phyloP scores from a whole-genome alignment of 1,140 invertebrate genomes.

The Heliconius nattereri region DNA sequence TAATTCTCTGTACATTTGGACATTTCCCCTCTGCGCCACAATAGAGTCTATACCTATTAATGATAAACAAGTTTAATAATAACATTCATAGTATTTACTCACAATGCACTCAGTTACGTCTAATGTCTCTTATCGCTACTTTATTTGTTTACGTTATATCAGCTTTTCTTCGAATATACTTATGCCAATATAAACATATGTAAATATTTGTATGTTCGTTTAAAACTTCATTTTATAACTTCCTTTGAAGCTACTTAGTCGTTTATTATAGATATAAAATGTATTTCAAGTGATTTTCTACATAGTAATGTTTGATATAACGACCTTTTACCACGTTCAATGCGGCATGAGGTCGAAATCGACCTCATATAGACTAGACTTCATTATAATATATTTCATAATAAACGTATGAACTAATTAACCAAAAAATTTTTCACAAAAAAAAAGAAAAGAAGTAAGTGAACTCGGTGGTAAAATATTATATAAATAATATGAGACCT shows the following conservation, averaged over 20 bases:
- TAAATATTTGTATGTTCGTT: conserved; percentile 10
- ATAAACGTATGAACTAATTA: too few relatives aligned
- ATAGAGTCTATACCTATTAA: neutral
- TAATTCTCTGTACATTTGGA: too few relatives aligned
- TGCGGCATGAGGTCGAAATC: too few relatives aligned
- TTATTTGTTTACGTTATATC: conserved; percentile 21
- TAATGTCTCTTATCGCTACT: conserved; percentile 20
- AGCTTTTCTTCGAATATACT: conserved; percentile 6
- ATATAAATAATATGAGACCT: too few relatives aligned
- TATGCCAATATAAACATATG: conserved; percentile 11
- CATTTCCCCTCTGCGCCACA: neutral
- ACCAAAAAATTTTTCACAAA: too few relatives aligned
- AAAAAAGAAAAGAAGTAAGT: too few relatives aligned
- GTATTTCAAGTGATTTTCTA: too few relatives aligned
- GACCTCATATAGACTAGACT: too few relatives aligned
- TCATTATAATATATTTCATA: too few relatives aligned
- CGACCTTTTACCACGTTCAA: too few relatives aligned
- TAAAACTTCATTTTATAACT: neutral
- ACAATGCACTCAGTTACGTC: neutral
- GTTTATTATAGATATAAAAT: neutral
- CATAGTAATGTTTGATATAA: too few relatives aligned
- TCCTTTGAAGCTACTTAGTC: neutral
- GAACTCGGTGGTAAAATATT: too few relatives aligned
- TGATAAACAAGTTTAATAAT: neutral
- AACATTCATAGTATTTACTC: conserved; percentile 5